Base-by-base conservation (phyloP, 1,140 invertebrate genomes). In the Macrostomum lignano region DNA sequence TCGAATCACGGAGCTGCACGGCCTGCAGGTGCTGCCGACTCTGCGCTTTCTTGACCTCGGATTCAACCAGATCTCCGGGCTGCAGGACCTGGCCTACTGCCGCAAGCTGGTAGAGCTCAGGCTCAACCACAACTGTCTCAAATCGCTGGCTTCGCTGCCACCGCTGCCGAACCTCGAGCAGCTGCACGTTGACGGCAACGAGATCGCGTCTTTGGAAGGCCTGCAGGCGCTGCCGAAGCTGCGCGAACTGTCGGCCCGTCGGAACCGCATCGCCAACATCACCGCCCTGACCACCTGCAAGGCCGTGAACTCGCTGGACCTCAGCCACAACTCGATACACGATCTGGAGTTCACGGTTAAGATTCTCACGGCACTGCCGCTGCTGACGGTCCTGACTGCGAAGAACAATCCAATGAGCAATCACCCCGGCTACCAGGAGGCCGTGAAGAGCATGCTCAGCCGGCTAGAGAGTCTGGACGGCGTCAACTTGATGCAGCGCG, bases 81-180 rank as follows among this genome's bases (percentile, higher is more conserved):
- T 51, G 15, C 42, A 46, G 17, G 43, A 42, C 26, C 41, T 51
- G 4, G 25, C 38, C 2, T 21, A 36, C 9, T 39, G 37, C 30
- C 21, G 25, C 2, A 38, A 40, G 3, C 32, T 53, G 13, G 42
- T 45, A 2, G 45, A 49, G 17, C 28, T 53, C 7, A 45, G 51
- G 25, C 36, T 53, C 3, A 44, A 44, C 28, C 45, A 47, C 41
- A 53, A 53, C 40, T 40, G 47, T n/a, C 42, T 53, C 11, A 25
- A 30, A 6, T 43, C 48, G 33, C 45, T 53, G 17, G 45, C 42
- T 6, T 33, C 34, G 9, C 40, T 53, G 42, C 49, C 51, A 11
- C 44, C 42, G 19, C 30, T 53, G 29, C 40, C 44, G 28, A 46
- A 42, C 31, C 37, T 53, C 7, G 36, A 41, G 23, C 36, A 48